Conservation (phyloP, 2,888 invertebrate species). For the Schizotus pectinicornis region DNA sequence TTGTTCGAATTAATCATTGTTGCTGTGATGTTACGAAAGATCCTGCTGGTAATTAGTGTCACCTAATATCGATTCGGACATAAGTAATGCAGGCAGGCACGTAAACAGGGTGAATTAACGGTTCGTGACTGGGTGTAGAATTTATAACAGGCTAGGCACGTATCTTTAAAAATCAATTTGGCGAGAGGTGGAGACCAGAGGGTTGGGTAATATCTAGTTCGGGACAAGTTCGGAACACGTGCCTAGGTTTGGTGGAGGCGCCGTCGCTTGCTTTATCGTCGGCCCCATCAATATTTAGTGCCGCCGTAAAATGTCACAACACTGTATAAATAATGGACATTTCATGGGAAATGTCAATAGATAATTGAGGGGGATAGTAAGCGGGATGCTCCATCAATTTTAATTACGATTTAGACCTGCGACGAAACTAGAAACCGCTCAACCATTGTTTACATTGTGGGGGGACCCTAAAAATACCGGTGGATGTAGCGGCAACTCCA, state of each 20-base stretch:
- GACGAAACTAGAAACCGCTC: constrained; percentile 5
- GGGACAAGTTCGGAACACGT: constrained; percentile 11
- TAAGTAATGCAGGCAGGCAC: constrained; percentile 6
- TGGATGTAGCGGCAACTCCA: no score
- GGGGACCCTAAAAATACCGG: no score
- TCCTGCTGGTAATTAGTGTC: constrained; percentile 5
- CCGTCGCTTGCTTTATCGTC: no score
- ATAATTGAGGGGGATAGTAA: constrained; percentile 12
- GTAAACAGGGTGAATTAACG: constrained; percentile 25
- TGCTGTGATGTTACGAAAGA: neutral
- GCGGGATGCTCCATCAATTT: constrained; percentile 18
- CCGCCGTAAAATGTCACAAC: no score
- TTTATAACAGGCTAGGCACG: constrained; percentile 19
- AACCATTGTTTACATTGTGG: constrained; percentile 17
- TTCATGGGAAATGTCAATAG: constrained; percentile 3
- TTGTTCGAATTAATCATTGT: no score
- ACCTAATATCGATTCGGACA: constrained; percentile 6
- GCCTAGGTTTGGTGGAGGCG: constrained; percentile 2
- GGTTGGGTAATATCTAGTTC: constrained; percentile 15
- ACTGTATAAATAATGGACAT: no score
- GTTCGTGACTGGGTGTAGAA: constrained; percentile 22
- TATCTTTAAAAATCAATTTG: constrained; percentile 27
- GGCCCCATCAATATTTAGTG: no score
- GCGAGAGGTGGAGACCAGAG: constrained; percentile 8
- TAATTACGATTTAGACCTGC: constrained; percentile 17